Evolutionary conservation across 2,888 invertebrate genomes (phyloP), one percentile per base, ranked within the genome.

Genomic region (Cryptus armator): DNA sequence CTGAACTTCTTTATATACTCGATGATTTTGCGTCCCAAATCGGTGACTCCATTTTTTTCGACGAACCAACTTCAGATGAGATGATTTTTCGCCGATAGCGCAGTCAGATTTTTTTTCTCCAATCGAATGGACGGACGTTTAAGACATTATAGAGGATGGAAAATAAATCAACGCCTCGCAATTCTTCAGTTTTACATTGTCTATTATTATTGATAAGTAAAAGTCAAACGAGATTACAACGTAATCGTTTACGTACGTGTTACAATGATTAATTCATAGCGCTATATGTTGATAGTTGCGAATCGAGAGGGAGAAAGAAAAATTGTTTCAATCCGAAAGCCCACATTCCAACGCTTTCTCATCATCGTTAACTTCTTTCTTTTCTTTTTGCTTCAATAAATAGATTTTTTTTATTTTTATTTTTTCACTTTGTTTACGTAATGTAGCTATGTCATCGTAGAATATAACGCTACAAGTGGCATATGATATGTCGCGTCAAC

Each of bases 171-270:
- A 70, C 66, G 64, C 59, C 67, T 64, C n/a, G 37, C 1, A 19
- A 76, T 16, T 66, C 46, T 80, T 74, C 53, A 56, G 83, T 89
- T 87, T 88, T 87, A 83, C 87, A 90, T 87, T 59, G 75, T 89
- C 83, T 89, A 90, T 90, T 88, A 86, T 88, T 89, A 89, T 88
- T 86, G 84, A 86, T 89, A 88, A 86, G 81, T 88, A 88, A 89
- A 87, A 88, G 88, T 89, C 89, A 91, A 90, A 90, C 89, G 87
- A 90, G 87, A 89, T 89, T 91, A 91, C 89, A 90, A 89, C 85
- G 88, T 89, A 90, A 89, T 89, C 88, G 88, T 91, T 88, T 90
- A 89, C 87, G 87, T 78, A 85, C 84, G 87, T 90, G 90, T 85
- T 90, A 91, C 88, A 89, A 89, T 89, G 85, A 88, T 89, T 90